These are phyloP conservation scores for Lepidocyrtinus sp. DNA, from an alignment of 2,888 invertebrate species.

Conservation along the genomic window DNA sequence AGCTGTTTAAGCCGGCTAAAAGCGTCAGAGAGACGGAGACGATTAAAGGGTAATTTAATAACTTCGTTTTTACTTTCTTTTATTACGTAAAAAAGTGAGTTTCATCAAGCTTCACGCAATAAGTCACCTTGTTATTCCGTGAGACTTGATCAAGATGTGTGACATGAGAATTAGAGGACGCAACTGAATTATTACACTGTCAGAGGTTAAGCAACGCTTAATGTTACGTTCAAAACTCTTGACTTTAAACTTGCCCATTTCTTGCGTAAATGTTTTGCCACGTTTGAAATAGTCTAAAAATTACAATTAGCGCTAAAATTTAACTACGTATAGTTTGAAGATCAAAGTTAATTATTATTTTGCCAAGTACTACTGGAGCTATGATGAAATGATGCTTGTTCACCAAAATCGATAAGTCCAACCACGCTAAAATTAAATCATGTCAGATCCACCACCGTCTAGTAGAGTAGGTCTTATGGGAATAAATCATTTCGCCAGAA, in stretches of 20 bases:
- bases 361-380: not conserved
- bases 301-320: not conserved
- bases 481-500: no score
- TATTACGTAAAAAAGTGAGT: conserved; percentile 10
- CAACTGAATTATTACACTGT: not conserved
- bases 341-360: not conserved
- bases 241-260: not conserved
- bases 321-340: not conserved
- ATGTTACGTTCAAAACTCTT: no score
- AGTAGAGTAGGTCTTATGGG: no score
- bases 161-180: not conserved
- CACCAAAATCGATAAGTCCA: not conserved
- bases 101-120: not conserved
- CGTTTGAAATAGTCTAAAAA: not conserved
- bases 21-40: not conserved
- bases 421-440: not conserved
- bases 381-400: not conserved
- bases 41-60: not conserved
- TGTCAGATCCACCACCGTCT: no score
- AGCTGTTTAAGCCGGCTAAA: not conserved
- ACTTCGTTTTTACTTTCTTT: not conserved
- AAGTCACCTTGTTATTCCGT: not conserved
- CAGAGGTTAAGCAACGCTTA: not conserved
- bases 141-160: not conserved
- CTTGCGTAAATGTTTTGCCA: not conserved